These are phyloP conservation scores for Mallotus villosus DNA, from an alignment of 2,797 vertebrate species.

Conservation along the genomic window DNA sequence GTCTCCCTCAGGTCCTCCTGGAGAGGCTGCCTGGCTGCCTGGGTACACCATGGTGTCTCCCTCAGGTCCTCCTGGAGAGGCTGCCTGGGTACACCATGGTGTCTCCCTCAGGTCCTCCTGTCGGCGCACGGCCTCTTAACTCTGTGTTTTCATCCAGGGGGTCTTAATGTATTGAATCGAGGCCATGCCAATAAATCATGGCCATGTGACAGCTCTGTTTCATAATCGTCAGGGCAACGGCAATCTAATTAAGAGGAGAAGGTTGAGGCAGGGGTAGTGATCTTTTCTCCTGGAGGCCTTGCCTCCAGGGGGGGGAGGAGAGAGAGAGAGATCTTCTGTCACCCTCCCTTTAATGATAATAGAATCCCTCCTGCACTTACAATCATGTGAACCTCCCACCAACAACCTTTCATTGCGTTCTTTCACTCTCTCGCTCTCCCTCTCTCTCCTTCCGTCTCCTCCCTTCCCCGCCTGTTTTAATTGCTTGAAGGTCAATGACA, in stretches of 20 bases:
- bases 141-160: not conserved
- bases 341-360: conserved; percentile 65
- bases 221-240: not conserved
- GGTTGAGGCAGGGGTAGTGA: not conserved
- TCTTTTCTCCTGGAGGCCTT: no score
- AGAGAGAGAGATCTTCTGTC: not conserved
- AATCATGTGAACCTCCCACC: conserved; percentile 42
- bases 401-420: not conserved
- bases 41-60: no score
- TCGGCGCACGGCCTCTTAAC: not conserved
- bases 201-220: not conserved
- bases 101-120: not conserved
- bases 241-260: conserved; percentile 1
- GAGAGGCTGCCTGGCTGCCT: no score
- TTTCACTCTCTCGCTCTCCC: conserved; percentile 41
- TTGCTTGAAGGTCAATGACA: conserved; percentile 83
- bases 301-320: not conserved
- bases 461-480: conserved; percentile 63
- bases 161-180: not conserved
- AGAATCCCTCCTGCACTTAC: conserved; percentile 30
- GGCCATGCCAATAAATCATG: not conserved
- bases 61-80: conserved; percentile 9
- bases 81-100: not conserved
- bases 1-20: not conserved
- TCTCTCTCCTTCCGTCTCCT: conserved; percentile 36